Percentiles rank a stretch among this genome's conserved stretches.
Conservation (phyloP, 2,113 vertebrate genomes). For the Ammodytes marinus region DNA sequence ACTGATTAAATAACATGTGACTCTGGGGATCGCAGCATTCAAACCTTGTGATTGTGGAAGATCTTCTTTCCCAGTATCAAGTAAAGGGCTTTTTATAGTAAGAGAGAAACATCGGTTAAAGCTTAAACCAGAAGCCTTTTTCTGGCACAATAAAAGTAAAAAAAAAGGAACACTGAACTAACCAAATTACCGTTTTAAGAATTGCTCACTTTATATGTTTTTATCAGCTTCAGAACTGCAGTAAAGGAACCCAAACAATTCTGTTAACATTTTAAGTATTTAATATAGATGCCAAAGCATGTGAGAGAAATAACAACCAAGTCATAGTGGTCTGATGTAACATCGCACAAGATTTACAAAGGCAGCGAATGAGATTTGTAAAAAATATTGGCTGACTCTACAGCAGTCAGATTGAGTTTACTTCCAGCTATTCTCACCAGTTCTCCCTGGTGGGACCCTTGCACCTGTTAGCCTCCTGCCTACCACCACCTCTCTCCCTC, state of each 20-base stretch:
- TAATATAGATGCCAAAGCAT: slow-evolving; percentile 10
- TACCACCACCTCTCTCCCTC: slow-evolving; percentile 47
- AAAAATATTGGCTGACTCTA: neutral
- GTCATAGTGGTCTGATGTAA: slow-evolving; percentile 7
- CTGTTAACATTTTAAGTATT: neutral
- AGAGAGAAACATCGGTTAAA: neutral
- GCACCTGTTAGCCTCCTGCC: slow-evolving; percentile 79
- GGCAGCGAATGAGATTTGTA: neutral
- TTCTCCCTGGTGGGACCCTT: slow-evolving; percentile 57
- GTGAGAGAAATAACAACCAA: neutral
- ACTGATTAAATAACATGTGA: neutral
- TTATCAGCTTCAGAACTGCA: neutral
- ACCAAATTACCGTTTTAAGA: neutral
- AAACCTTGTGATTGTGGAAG: neutral
- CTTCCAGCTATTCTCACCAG: slow-evolving; percentile 9
- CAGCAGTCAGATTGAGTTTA: slow-evolving; percentile 25
- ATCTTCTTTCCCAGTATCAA: neutral
- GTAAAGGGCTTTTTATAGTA: neutral
- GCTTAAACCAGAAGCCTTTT: neutral
- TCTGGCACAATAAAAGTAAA: slow-evolving; percentile 8
- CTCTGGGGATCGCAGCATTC: slow-evolving; percentile 16
- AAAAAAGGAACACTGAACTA: neutral
- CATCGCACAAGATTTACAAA: slow-evolving; percentile 6
- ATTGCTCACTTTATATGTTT: neutral
- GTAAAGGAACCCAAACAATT: slow-evolving; percentile 22